Conservation (phyloP, 2,888 invertebrate species). For the Agriopis leucophaearia region DNA sequence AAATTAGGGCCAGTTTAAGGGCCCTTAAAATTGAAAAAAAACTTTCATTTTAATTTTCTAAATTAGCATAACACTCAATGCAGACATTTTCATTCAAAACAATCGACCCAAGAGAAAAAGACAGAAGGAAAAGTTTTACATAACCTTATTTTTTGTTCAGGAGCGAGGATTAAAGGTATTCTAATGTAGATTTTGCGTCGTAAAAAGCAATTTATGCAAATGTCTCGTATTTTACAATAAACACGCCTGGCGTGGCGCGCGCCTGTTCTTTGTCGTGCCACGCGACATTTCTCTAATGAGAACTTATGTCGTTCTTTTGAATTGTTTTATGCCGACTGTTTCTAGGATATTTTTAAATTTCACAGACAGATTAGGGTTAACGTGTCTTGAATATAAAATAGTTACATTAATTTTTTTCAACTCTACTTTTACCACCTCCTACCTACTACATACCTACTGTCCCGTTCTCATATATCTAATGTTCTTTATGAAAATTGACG, state of each 20-base stretch:
- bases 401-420: neutral
- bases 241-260: slow-evolving; percentile 30
- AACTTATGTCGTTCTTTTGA: slow-evolving; percentile 31
- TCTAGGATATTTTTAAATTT: neutral
- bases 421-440: neutral
- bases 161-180: slow-evolving; percentile 36
- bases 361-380: neutral
- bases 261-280: slow-evolving; percentile 36
- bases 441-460: no score
- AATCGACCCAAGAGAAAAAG: slow-evolving; percentile 27
- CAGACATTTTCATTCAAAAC: slow-evolving; percentile 23
- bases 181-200: slow-evolving; percentile 40
- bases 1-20: no score
- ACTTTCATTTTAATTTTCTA: neutral
- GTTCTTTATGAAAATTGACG: no score
- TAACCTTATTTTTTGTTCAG: slow-evolving; percentile 26
- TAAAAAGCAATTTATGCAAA: slow-evolving; percentile 46
- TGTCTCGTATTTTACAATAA: slow-evolving; percentile 42
- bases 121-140: slow-evolving; percentile 29
- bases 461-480: no score
- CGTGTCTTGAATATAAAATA: neutral
- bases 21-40: neutral
- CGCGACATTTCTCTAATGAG: slow-evolving; percentile 42
- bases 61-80: slow-evolving; percentile 16
- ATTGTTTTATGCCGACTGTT: slow-evolving; percentile 11